Base-by-base conservation (phyloP, 2,888 invertebrate genomes). In the Drosophila recens region DNA sequence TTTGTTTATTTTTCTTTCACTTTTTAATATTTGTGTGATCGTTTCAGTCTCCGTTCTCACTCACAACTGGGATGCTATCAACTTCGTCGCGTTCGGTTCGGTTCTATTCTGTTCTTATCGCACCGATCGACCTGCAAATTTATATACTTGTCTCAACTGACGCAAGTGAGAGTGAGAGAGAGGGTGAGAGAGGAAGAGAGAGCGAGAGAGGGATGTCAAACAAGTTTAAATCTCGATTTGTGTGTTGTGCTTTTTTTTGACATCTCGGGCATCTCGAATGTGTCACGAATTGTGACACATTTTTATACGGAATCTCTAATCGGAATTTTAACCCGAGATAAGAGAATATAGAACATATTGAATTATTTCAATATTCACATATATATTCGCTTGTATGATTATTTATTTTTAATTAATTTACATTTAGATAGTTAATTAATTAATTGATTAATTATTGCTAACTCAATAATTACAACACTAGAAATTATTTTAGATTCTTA, bases 31-130 rank as follows among this genome's bases (percentile, higher is more conserved):
- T 6, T 48, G 11, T 40, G 42, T 11, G 27, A 27, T 27, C 27
- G 5, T 27, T 27, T 48, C 48, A 15, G 30, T 6, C 45, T 27
- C 20, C 45, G 8, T 27, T 57, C 54, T 11, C 46, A 9, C 3
- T 43, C 27, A 27, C 15, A 13, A 75, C 75, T 75, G 59, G 59
- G 33, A 17, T 45, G 17, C 43, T 33, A 45, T 54, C 53, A 34
- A 8, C 45, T 20, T 15, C 38, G 27, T 33, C 5, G 6, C 0
- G 52, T 27, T 30, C 53, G 34, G 33, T 56, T 67, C 77, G 40
- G 27, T 56, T 67, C 77, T 75, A 43, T 30, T 30, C 53, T 43
- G 36, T 56, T 67, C 77, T 75, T 75, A 76, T 76, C 73, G 38
- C 48, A 27, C 36, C 53, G 8, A 33, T 17, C 54, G 23, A 40